Base-by-base conservation (phyloP, 2,113 vertebrate species). In the Laterallus jamaicensis region DNA sequence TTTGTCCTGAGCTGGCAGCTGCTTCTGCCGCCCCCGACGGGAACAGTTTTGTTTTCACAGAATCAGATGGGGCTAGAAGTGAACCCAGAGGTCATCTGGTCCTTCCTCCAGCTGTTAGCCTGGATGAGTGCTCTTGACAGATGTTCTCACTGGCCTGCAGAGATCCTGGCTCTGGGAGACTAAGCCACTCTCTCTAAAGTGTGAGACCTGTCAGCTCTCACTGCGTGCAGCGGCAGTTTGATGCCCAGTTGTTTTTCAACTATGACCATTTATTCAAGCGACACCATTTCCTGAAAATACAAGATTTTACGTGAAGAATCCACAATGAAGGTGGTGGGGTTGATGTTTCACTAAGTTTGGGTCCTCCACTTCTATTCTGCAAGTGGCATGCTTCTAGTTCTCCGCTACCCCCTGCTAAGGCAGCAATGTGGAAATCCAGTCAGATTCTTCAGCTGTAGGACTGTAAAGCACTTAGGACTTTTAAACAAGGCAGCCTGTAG, bases 1-100 rank as follows among this genome's bases (percentile, higher is more conserved):
- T 92, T 96, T 94, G 92, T 96, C 68, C 76, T 29, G 32, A 84
- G 77, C 82, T 44, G 32, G 42, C 93, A 96, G 92, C 93, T 94
- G 93, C 56, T 76, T 77, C 79, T 64, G 68, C 87, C 40, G 14
- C 42, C 3, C 2, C 54, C 7, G 2, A 29, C 42, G 88, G 92
- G 85, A 96, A 86, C 6, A 10, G 86, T 77, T 91, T 58, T 85
- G 58, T 93, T 95, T 91, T 39, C 86, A 86, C 39, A 21, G 73
- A 78, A 42, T 64, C 5, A 2, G 74, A 58, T 19, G 19, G 47
- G 50, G 76, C 69, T 84, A 64, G 69, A 71, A 92, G 69, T 52
- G 37, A 92, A 81, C 56, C 24, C 32, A 4, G 80, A 88, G 91
- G 94, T 95, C 92, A 88, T 44, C 82, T 63, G 56, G 86, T 83